A percentile compares a stretch with the other conserved stretches of the same genome.
Evolutionary conservation across 1,140 invertebrate species (phyloP).

Genomic region (Stegodyphus mimosarum): DNA sequence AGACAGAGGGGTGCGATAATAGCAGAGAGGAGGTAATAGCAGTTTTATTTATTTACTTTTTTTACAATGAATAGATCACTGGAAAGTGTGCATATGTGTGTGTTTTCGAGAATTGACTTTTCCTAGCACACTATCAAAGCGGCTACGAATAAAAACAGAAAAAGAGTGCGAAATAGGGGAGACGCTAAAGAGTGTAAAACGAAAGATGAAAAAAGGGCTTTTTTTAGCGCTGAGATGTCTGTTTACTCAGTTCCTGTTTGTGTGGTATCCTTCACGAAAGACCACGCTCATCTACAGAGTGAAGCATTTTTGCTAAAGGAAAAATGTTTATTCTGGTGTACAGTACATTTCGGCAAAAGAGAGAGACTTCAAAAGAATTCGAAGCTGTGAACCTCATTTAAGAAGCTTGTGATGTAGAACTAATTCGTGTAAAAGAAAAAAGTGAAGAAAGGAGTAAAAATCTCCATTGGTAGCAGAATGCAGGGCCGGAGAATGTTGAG

Average conservation of each 20-base stretch:
- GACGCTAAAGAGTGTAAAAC: background rate
- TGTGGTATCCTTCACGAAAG: conserved; percentile 43
- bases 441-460: background rate
- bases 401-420: conserved; percentile 28
- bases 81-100: background rate
- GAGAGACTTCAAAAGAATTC: conserved; percentile 33
- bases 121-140: conserved; percentile 20
- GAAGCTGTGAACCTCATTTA: conserved; percentile 53
- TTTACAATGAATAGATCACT: conserved; percentile 23
- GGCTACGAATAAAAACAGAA: conserved; percentile 22
- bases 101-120: background rate
- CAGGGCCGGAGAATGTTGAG: background rate
- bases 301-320: conserved; percentile 34
- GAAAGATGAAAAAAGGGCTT: background rate
- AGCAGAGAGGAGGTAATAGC: background rate
- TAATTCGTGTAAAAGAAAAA: conserved; percentile 33
- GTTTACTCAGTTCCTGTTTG: conserved; percentile 39
- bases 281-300: conserved; percentile 2
- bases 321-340: conserved; percentile 29
- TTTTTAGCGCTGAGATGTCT: conserved; percentile 6
- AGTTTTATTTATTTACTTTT: conserved; percentile 16
- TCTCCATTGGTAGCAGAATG: too few relatives aligned
- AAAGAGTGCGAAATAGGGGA: background rate
- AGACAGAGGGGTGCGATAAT: conserved; percentile 4
- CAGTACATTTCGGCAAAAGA: background rate